A percentile compares a stretch with the other conserved stretches of the same genome.
These are phyloP conservation scores for Hapalemur alaotrensis DNA, from an alignment of 2,797 vertebrate genomes.

Conservation along the genomic window DNA sequence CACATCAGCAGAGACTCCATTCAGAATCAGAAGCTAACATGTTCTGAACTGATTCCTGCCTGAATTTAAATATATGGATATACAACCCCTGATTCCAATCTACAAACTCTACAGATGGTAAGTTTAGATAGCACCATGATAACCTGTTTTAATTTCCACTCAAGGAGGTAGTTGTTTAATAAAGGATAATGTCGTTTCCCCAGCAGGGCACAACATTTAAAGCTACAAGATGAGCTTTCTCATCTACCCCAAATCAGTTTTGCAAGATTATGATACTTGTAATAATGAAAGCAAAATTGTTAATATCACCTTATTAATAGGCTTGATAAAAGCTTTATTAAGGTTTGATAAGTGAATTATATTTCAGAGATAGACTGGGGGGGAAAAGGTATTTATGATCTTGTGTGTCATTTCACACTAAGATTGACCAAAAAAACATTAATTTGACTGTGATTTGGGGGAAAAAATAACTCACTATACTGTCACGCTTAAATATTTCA, in stretches of 20 bases:
- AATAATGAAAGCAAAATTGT: constrained; percentile 58
- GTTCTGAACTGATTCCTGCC: constrained; percentile 39
- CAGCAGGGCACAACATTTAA: neutral
- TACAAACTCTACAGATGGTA: constrained; percentile 48
- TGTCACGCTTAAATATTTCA: constrained; percentile 4
- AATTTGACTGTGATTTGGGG: neutral
- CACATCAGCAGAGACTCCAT: neutral
- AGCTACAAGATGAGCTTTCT: constrained; percentile 47
- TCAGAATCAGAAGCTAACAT: constrained; percentile 31
- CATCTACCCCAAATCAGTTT: constrained; percentile 36
- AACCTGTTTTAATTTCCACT: constrained; percentile 59
- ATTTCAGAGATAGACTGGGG: constrained; percentile 36
- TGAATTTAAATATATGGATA: neutral
- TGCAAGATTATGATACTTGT: constrained; percentile 38
- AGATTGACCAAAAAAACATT: neutral
- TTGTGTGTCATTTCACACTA: constrained; percentile 23
- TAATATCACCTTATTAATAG: constrained; percentile 66
- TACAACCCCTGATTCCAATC: neutral
- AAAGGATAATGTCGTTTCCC: constrained; percentile 28
- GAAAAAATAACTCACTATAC: neutral
- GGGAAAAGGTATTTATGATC: neutral
- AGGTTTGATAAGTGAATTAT: constrained; percentile 58
- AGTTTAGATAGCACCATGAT: constrained; percentile 18
- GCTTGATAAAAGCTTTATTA: constrained; percentile 16
- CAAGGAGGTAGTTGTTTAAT: constrained; percentile 51